Conservation (phyloP, 2,888 invertebrate genomes). For the Polyommatus iphigenia region DNA sequence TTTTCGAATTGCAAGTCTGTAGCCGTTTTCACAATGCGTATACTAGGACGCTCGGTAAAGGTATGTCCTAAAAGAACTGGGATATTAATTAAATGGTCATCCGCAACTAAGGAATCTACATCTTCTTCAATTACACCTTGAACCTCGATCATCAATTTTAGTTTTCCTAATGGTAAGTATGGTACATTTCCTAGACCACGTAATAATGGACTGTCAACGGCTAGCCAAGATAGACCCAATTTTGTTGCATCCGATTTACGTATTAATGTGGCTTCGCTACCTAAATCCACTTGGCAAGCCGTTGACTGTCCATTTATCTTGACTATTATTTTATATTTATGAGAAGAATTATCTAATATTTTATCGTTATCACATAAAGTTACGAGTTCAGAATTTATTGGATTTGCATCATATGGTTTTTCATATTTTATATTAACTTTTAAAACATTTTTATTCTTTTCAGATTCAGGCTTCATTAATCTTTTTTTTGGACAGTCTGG, state of each 20-base stretch:
- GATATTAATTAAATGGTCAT: constrained; percentile 37
- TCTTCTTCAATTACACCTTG: constrained; percentile 38
- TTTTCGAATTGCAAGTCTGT: constrained; percentile 33
- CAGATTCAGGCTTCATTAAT: no score
- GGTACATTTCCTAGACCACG: constrained; percentile 41
- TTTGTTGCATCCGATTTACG: constrained; percentile 38
- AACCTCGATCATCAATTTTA: constrained; percentile 35
- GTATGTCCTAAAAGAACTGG: constrained; percentile 37
- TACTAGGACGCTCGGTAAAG: constrained; percentile 37
- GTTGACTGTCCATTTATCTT: not conserved
- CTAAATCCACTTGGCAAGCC: constrained; percentile 37
- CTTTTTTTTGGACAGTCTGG: no score
- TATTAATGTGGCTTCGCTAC: constrained; percentile 40
- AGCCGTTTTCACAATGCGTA: constrained; percentile 34
- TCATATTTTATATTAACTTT: no score
- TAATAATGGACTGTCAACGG: constrained; percentile 34
- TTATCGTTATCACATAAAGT: no score
- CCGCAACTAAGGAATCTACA: constrained; percentile 38
- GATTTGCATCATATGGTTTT: no score
- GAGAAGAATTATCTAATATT: no score
- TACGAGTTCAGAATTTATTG: no score
- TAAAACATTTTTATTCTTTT: no score
- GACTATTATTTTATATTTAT: no score
- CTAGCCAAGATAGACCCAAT: constrained; percentile 36
- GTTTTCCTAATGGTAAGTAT: constrained; percentile 37